Evolutionary conservation across 2,113 vertebrate genomes (phyloP).

Genomic region (Pedionomus torquatus): DNA sequence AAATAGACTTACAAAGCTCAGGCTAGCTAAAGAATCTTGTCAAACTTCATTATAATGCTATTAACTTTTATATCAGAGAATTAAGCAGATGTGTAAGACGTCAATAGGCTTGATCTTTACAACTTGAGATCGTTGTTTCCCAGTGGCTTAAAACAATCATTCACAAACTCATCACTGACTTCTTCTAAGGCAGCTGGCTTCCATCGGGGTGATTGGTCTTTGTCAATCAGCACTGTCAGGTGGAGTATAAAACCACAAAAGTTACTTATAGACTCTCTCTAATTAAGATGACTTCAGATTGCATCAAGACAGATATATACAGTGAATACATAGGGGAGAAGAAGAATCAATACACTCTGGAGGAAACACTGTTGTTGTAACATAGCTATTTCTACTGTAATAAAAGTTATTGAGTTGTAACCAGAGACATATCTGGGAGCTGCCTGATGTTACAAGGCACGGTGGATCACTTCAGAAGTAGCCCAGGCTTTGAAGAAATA

Average conservation of each 20-base stretch:
- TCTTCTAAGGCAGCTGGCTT: conserved; percentile 84
- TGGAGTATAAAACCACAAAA: neutral
- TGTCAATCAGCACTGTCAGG: conserved; percentile 89
- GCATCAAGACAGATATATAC: neutral
- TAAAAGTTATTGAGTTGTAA: neutral
- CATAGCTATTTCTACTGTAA: rapidly evolving
- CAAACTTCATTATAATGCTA: neutral
- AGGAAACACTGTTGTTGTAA: neutral
- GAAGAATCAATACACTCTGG: neutral
- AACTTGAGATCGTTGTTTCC: conserved; percentile 85
- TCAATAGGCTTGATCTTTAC: conserved; percentile 43
- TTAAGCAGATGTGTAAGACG: neutral
- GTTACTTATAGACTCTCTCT: neutral
- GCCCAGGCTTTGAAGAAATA: neutral
- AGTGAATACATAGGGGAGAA: neutral
- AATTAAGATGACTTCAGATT: neutral
- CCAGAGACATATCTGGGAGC: neutral
- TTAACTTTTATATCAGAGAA: neutral
- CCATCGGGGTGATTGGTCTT: conserved; percentile 90
- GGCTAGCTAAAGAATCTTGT: neutral
- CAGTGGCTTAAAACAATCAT: conserved; percentile 84
- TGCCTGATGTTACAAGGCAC: neutral
- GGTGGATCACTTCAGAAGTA: neutral
- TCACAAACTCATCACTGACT: conserved; percentile 82
- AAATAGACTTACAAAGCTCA: neutral